Evolutionary conservation across 2,113 vertebrate species (phyloP).

Genomic region (Nansenia antarctica): DNA sequence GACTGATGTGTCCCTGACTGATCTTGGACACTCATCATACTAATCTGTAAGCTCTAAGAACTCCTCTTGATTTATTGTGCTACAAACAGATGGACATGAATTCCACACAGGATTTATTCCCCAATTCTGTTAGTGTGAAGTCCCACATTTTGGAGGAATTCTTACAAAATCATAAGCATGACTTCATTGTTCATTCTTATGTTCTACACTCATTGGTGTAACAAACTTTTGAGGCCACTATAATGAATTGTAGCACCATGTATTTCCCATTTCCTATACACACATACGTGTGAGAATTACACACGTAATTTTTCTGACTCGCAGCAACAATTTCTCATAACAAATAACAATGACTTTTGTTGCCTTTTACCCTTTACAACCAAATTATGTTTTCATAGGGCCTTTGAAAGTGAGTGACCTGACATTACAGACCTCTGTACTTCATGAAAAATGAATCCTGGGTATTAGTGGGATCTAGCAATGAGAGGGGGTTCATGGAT

Average conservation of each 20-base stretch:
- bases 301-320: not conserved
- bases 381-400: constrained; percentile 28
- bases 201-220: not conserved
- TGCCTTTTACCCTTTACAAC: constrained; percentile 40
- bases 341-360: constrained; percentile 36
- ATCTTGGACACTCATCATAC: not conserved
- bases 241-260: not conserved
- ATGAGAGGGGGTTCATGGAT: not conserved
- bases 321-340: constrained; percentile 32
- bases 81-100: not conserved
- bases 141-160: not conserved
- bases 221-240: not conserved
- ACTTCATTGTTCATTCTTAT: too few relatives aligned
- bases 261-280: not conserved
- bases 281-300: not conserved
- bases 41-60: not conserved
- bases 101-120: not conserved
- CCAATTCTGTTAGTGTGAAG: not conserved
- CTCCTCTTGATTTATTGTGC: not conserved
- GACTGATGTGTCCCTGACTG: not conserved
- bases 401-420: constrained; percentile 23
- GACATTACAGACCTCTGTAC: constrained; percentile 14
- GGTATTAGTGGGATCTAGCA: not conserved
- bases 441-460: constrained; percentile 44
- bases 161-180: too few relatives aligned